Base-by-base conservation (phyloP, 1,140 invertebrate species). In the Penaeus indicus region DNA sequence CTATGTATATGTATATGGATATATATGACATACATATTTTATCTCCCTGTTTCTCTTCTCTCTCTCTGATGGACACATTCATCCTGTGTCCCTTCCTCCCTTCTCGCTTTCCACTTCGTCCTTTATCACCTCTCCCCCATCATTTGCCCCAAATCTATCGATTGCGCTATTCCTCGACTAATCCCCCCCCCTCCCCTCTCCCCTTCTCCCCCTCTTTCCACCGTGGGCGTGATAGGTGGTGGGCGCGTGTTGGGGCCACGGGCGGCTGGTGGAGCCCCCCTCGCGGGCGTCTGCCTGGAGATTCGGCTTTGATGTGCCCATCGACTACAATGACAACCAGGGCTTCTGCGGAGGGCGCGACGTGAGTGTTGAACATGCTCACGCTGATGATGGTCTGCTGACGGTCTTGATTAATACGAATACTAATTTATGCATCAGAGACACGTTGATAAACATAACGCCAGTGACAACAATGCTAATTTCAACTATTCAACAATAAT, bases 251-350 rank as follows among this genome's bases (percentile, higher is more conserved):
- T 25, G 54, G 5, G 78, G 86, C 22, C 90, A 91, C 64, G 90
- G 85, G 5, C 86, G 90, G 11, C 85, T 91, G 60, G 62, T 91
- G 38, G 90, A 89, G 21, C 90, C 90, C 0, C 84, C 84, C 0
- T 90, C 89, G n/a, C 63, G 90, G 16, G 89, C 90, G 32, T 89
- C 89, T 0, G 90, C 90, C 84, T 91, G 90, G 90, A 80, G 90
- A 7, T 69, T 90, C 61, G 91, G 91, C 47, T 92, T 69, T 86
- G 54, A 27, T 19, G 91, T 85, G 21, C 91, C 91, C 21, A 77
- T 83, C 11, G 91, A 92, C 81, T 91, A 91, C 86, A 89, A 92
- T 81, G 91, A 92, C 79, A 91, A 91, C 85, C 67, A 92, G 82
- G 90, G 90, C 27, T 91, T 90, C 81, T 92, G 91, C 79, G 91